Conservation (phyloP, 1,140 invertebrate genomes). For the Drosophila ogumai region DNA sequence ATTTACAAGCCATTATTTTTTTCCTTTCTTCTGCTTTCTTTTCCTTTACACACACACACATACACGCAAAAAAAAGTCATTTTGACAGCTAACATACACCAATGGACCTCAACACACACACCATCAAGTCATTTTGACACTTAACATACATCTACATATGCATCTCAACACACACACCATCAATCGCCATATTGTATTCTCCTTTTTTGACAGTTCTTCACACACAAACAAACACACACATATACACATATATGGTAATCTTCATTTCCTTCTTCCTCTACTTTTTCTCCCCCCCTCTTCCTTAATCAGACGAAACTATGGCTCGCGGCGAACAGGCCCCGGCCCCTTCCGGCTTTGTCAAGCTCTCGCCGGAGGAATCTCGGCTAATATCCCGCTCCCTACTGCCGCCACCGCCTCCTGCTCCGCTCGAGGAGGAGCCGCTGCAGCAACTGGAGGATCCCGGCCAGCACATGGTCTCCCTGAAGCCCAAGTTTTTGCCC, state of each 20-base stretch:
- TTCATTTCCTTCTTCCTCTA: neutral
- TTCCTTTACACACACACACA: too few species aligned
- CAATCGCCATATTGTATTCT: neutral
- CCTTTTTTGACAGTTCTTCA: neutral
- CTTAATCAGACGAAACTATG: neutral
- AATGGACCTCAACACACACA: too few species aligned
- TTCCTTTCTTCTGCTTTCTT: too few species aligned
- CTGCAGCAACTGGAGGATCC: too few species aligned
- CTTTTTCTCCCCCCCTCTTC: neutral
- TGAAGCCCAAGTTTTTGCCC: conserved; percentile 26
- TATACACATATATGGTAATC: neutral
- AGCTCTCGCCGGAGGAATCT: neutral
- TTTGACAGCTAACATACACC: too few species aligned
- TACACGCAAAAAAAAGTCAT: too few species aligned
- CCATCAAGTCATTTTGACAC: too few species aligned
- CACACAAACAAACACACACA: neutral
- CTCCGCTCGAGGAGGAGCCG: neutral
- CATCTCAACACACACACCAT: too few species aligned
- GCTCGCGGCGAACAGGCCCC: neutral
- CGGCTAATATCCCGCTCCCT: neutral
- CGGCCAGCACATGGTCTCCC: neutral
- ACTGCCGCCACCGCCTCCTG: neutral
- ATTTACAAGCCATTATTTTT: too few species aligned
- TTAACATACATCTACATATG: too few species aligned
- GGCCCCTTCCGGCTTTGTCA: neutral